Percentiles rank a stretch among this genome's conserved stretches.
Evolutionary conservation across 2,888 invertebrate species (phyloP).

Genomic region (Clitarchus hookeri): DNA sequence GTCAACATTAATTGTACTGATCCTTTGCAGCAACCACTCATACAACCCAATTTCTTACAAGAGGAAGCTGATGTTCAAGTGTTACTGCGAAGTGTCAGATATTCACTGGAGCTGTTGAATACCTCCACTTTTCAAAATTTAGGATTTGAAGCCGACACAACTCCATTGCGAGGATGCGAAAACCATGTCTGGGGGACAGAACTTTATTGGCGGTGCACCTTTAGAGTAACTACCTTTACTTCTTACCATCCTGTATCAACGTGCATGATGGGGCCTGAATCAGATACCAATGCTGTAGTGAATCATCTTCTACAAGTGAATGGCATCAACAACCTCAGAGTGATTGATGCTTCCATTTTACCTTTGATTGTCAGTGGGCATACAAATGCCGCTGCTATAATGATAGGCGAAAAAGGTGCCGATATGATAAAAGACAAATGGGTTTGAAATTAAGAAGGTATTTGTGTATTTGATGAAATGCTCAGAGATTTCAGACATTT

Average conservation of each 20-base stretch:
- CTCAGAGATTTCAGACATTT: no score
- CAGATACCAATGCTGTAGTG: slow-evolving; percentile 53
- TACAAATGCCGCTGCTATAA: slow-evolving; percentile 1
- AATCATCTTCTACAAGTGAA: slow-evolving; percentile 58
- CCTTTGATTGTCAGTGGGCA: neutral
- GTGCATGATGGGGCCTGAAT: slow-evolving; percentile 51
- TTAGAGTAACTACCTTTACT: slow-evolving; percentile 50
- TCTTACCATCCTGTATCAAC: slow-evolving; percentile 46
- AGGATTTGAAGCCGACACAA: neutral
- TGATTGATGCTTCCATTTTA: slow-evolving; percentile 58
- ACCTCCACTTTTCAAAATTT: neutral
- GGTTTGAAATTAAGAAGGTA: neutral
- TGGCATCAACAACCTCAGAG: slow-evolving; percentile 51
- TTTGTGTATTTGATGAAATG: no score
- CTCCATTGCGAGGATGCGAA: neutral
- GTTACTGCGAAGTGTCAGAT: neutral
- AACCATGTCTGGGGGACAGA: neutral
- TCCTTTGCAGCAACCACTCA: neutral
- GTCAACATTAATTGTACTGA: neutral
- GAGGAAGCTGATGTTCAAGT: neutral
- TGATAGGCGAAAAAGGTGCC: slow-evolving; percentile 1
- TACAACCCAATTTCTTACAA: neutral
- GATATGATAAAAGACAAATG: neutral
- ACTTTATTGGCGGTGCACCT: slow-evolving; percentile 66
- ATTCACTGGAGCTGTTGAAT: neutral